phyloP scores from a whole-genome alignment of 2,888 invertebrate species.

The Drosophila nigricruria region DNA sequence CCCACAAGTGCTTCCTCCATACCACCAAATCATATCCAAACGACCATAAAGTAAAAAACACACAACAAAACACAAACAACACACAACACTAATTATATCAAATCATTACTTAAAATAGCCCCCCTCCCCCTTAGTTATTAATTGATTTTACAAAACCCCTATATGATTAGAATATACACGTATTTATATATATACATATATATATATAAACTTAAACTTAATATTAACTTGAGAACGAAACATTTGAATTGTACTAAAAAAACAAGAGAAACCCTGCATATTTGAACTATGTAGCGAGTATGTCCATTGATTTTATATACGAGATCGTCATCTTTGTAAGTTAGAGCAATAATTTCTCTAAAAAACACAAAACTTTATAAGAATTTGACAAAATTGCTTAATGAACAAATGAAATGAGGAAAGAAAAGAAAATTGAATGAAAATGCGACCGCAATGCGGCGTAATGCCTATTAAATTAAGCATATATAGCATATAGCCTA shows the following conservation, averaged over 20 bases:
- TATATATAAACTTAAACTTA: constrained; percentile 52
- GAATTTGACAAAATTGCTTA: constrained; percentile 38
- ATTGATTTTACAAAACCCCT: constrained; percentile 59
- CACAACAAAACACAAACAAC: constrained; percentile 21
- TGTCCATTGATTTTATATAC: constrained; percentile 56
- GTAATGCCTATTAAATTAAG: constrained; percentile 75
- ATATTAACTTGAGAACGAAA: constrained; percentile 41
- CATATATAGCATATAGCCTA: constrained; percentile 45
- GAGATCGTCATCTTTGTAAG: constrained; percentile 48
- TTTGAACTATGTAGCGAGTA: constrained; percentile 34
- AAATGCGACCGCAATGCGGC: constrained; percentile 55
- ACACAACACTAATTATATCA: constrained; percentile 51
- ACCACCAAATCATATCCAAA: constrained; percentile 56
- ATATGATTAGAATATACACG: constrained; percentile 55
- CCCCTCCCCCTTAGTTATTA: constrained; percentile 59
- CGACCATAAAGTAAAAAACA: constrained; percentile 24
- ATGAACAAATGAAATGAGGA: constrained; percentile 22
- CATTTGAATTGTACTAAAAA: constrained; percentile 51
- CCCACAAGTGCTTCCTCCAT: constrained; percentile 76
- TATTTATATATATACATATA: constrained; percentile 44
- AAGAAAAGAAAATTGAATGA: constrained; percentile 32
- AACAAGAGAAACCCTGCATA: constrained; percentile 18
- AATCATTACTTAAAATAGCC: constrained; percentile 75
- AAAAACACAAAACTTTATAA: constrained; percentile 13
- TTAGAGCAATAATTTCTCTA: constrained; percentile 62